A percentile compares a stretch with the other conserved stretches of the same genome.
Evolutionary conservation across 1,140 invertebrate species (phyloP).

Genomic region (Chrysoperla carnea): DNA sequence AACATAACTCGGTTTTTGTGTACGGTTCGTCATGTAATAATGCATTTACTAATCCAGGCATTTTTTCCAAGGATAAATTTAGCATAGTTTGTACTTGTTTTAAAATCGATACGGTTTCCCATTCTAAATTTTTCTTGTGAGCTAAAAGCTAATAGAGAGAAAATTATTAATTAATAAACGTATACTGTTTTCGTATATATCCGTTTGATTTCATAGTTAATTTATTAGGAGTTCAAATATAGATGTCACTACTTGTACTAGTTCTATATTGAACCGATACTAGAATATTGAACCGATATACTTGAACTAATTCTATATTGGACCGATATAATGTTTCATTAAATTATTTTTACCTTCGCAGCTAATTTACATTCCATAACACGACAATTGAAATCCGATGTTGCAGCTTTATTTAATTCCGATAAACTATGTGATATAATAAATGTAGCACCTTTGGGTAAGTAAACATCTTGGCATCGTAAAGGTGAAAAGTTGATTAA

Average conservation of each 20-base stretch:
- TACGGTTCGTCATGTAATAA: slow-evolving; percentile 54
- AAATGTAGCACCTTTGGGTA: slow-evolving; percentile 73
- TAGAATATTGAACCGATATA: background rate
- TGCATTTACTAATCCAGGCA: slow-evolving; percentile 43
- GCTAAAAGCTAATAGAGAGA: slow-evolving; percentile 42
- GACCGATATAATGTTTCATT: background rate
- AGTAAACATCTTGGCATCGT: slow-evolving; percentile 48
- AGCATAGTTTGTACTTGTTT: slow-evolving; percentile 52
- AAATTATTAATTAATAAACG: background rate
- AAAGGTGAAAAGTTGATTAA: slow-evolving; percentile 91
- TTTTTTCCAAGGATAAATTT: slow-evolving; percentile 41
- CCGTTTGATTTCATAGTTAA: background rate
- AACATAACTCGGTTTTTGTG: slow-evolving; percentile 52
- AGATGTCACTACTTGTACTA: background rate
- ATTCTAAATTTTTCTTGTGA: slow-evolving; percentile 38
- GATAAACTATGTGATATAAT: slow-evolving; percentile 86
- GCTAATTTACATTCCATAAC: slow-evolving; percentile 89
- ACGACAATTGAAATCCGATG: slow-evolving; percentile 74
- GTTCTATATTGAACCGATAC: background rate
- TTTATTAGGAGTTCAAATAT: background rate
- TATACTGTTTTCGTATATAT: background rate
- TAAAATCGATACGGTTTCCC: slow-evolving; percentile 39
- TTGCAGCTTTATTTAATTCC: slow-evolving; percentile 86
- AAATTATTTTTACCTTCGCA: slow-evolving; percentile 41
- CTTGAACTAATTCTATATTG: background rate